phyloP scores from a whole-genome alignment of 1,140 invertebrate species.

The Drosophila kikkawai region DNA sequence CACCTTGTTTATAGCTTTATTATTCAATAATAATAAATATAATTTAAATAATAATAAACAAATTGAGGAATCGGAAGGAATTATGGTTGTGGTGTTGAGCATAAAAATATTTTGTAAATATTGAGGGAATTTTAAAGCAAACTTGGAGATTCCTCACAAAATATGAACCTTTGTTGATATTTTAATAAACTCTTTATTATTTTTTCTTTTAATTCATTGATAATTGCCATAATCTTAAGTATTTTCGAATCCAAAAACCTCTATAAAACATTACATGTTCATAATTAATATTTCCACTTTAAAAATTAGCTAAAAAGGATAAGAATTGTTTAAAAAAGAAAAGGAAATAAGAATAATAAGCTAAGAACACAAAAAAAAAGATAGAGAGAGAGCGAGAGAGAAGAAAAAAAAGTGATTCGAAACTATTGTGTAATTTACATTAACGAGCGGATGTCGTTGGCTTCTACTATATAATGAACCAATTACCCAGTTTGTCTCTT shows the following conservation, averaged over 20 bases:
- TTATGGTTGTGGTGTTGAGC: neutral
- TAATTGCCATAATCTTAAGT: neutral
- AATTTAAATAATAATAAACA: neutral
- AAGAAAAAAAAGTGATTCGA: constrained; percentile 46
- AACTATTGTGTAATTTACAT: constrained; percentile 83
- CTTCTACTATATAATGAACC: constrained; percentile 80
- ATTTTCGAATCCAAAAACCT: neutral
- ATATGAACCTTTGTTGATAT: neutral
- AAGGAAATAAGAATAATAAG: constrained; percentile 17
- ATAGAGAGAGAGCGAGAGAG: neutral
- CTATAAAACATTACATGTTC: neutral
- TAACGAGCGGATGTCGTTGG: constrained; percentile 80
- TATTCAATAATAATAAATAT: neutral
- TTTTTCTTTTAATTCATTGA: neutral
- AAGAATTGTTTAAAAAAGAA: neutral
- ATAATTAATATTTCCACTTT: neutral
- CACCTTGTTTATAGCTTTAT: neutral
- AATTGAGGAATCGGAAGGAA: neutral
- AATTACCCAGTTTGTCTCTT: constrained; percentile 82
- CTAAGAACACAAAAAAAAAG: neutral
- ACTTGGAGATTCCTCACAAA: neutral
- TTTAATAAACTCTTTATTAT: neutral
- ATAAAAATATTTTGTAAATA: neutral
- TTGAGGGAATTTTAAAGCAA: neutral
- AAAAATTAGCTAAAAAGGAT: neutral